Conservation (phyloP, 2,888 invertebrate genomes). For the Ochlodes sylvanus region DNA sequence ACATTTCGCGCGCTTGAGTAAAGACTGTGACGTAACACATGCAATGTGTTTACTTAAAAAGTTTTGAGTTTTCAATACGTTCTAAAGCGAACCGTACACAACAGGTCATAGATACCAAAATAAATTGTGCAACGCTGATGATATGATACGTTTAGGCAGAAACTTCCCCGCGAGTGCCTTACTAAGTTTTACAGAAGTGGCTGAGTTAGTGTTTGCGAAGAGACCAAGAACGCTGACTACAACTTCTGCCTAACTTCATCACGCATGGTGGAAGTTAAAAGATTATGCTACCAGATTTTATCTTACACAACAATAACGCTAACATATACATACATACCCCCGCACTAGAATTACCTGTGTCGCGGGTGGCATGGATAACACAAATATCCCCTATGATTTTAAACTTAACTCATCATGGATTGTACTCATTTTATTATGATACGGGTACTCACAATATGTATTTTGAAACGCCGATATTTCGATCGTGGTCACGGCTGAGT, state of each 20-base stretch:
- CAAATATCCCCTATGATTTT: no score
- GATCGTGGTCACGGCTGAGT: no score
- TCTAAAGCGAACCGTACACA: neutral
- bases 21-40: slow-evolving; percentile 1
- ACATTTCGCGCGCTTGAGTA: slow-evolving; percentile 1
- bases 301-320: no score
- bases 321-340: no score
- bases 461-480: no score
- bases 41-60: slow-evolving; percentile 14
- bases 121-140: neutral
- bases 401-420: no score
- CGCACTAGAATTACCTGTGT: no score
- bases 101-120: neutral
- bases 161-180: slow-evolving; percentile 40
- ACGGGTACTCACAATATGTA: no score
- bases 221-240: slow-evolving; percentile 52
- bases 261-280: slow-evolving; percentile 23
- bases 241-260: slow-evolving; percentile 46
- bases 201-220: slow-evolving; percentile 56
- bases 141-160: slow-evolving; percentile 18
- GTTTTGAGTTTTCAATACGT: neutral
- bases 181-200: slow-evolving; percentile 56
- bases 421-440: no score
- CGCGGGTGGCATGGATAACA: no score
- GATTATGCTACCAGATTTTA: neutral